phyloP scores from a whole-genome alignment of 2,113 vertebrate species.

The Chaenocephalus aceratus region DNA sequence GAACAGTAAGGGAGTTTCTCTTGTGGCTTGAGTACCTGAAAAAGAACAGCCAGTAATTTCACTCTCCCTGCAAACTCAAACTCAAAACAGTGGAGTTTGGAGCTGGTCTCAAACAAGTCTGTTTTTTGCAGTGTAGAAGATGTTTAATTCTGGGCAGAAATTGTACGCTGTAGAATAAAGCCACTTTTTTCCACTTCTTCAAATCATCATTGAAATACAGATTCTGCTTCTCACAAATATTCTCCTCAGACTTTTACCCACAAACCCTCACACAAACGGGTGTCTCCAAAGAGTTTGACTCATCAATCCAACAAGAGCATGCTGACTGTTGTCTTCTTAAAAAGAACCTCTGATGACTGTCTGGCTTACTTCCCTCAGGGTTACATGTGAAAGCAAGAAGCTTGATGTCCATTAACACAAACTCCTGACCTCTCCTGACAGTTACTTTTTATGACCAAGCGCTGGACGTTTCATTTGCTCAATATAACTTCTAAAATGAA shows the following conservation, averaged over 20 bases:
- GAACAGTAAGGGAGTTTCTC: conserved; percentile 41
- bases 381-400: conserved; percentile 45
- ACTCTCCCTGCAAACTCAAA: conserved; percentile 16
- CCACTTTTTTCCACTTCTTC: not conserved
- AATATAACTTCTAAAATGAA: not conserved
- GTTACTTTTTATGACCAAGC: not conserved
- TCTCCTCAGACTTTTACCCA: not conserved
- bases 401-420: not conserved
- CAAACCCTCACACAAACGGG: conserved; percentile 4
- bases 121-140: not conserved
- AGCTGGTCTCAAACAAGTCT: not conserved
- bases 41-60: conserved; percentile 42
- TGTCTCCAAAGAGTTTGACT: conserved; percentile 13
- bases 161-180: not conserved
- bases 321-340: conserved; percentile 41
- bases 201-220: conserved; percentile 23
- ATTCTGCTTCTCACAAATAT: conserved; percentile 23
- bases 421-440: not conserved
- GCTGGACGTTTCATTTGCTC: not conserved
- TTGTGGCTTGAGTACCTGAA: conserved; percentile 3
- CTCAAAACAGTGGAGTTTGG: conserved; percentile 16
- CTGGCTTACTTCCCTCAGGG: conserved; percentile 61
- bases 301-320: conserved; percentile 34
- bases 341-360: conserved; percentile 7
- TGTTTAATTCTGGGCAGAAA: conserved; percentile 13